Evolutionary conservation across 2,797 vertebrate genomes (phyloP), one percentile per base, ranked within the genome.

Genomic region (Megaceryle alcyon): DNA sequence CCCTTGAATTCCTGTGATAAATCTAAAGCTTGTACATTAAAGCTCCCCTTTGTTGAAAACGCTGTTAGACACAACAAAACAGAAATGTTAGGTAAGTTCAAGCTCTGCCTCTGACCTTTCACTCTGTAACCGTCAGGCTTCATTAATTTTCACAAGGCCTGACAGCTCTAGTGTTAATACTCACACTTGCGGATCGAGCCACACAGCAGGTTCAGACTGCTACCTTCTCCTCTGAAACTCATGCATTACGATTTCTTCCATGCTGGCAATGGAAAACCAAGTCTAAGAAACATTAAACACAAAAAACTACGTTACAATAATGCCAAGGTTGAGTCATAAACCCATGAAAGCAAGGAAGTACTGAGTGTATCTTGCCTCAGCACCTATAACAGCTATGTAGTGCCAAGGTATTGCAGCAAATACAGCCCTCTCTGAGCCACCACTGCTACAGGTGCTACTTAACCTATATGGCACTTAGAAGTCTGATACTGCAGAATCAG

Each of bases 221-320:
- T 98, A 90, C 98, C 97, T 98, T 98, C 98, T 98, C 98, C 98
- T 98, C 98, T 98, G 93, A 98, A 98, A 98, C 97, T 98, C 98
- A 98, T 97, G 97, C 97, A 98, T 97, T 98, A 98, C 96, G 98
- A 75, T 98, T 98, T 97, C 98, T 97, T 98, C 98, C 97, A 98
- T 98, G 98, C 97, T 98, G 97, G 97, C 97, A 98, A 98, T 98
- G 97, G 98, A 97, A 98, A 98, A 98, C 97, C 97, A 98, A 97
- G 98, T 98, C 98, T 98, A 97, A 98, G 98, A 97, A 98, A 98
- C 98, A 98, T 97, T 98, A 98, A 98, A 98, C 98, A 98, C 98
- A 98, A 97, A 98, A 98, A 98, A 98, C 98, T 98, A 97, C 92
- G 97, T 98, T 98, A 98, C 96, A 97, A 97, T 96, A 96, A 95